Evolutionary conservation across 1,140 invertebrate genomes (phyloP), one percentile per base, ranked within the genome.

Genomic region (Rhyzopertha dominica): DNA sequence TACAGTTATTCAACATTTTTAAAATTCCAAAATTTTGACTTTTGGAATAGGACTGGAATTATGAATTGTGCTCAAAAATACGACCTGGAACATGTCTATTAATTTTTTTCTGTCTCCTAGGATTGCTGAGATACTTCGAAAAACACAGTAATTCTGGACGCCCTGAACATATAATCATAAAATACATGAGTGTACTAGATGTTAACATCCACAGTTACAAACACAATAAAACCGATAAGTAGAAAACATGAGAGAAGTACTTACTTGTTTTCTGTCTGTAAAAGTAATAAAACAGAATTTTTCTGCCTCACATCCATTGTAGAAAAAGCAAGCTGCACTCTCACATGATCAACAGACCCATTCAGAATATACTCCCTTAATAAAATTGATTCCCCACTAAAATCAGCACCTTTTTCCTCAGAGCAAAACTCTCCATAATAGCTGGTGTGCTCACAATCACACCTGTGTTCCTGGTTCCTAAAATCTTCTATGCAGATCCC

Each of bases 401-500:
- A 94, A 58, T 86, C 85, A 1, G 87, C 87, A 3, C 88, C 89
- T 63, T 89, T 89, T 63, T 92, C 89, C 73, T 77, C 71, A 63
- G 77, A 75, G 55, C 76, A 81, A 48, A 76, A 77, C 56, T 90
- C 84, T 26, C 90, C 90, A 55, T 87, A 85, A 62, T 90, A 94
- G 38, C 87, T 92, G 4, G 88, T 95, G 13, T 84, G 73, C 44
- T 90, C 82, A 59, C 92, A 96, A 51, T 94, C 82, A 63, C 92
- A 96, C 4, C 81, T 81, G 44, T 83, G 87, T 49, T 85, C 77
- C 38, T 85, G 84, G 36, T 84, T 81, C n/a, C 80, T 79, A 63
- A 94, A 95, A 63, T 90, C 83, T 66, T 96, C 91, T 5, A 85
- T 82, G 59, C 92, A 96, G 13, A 84, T 76, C 1, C 90, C 91